Percentiles rank a stretch among this genome's conserved stretches.
Conservation (phyloP, 2,113 vertebrate genomes). For the Alaudala cheleensis region DNA sequence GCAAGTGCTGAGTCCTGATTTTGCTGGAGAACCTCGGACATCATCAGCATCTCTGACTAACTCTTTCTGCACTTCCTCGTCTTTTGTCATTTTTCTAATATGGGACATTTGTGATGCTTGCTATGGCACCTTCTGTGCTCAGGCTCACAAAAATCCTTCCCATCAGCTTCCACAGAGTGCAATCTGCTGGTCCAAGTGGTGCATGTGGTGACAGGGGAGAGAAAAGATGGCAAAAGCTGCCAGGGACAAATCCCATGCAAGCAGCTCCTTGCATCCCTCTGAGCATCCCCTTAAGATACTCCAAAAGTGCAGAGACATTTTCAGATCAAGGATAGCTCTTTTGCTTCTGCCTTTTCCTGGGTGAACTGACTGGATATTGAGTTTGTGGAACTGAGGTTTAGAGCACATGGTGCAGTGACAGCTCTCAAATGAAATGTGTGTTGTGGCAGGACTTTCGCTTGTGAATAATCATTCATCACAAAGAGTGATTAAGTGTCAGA, state of each 20-base stretch:
- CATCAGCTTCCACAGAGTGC: background rate
- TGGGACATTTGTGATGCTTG: background rate
- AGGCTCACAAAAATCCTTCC: background rate
- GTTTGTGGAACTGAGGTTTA: background rate
- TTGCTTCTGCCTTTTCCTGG: background rate
- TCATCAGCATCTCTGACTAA: background rate
- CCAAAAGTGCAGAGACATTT: background rate
- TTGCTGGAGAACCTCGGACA: background rate
- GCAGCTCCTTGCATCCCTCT: background rate
- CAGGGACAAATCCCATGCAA: background rate
- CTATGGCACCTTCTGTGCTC: background rate
- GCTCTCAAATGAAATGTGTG: background rate
- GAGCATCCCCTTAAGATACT: background rate
- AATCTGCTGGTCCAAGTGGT: background rate
- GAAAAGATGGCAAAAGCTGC: background rate
- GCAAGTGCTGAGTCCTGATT: background rate
- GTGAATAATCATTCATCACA: slow-evolving; percentile 22
- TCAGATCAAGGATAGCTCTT: background rate
- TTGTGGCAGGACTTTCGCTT: slow-evolving; percentile 13
- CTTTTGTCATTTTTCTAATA: background rate
- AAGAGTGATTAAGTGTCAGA: slow-evolving; percentile 15
- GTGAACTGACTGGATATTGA: background rate
- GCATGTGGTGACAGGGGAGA: background rate
- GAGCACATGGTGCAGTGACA: background rate
- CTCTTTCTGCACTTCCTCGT: background rate